These are phyloP conservation scores for Nephotettix cincticeps DNA, from an alignment of 1,140 invertebrate species.

Conservation along the genomic window DNA sequence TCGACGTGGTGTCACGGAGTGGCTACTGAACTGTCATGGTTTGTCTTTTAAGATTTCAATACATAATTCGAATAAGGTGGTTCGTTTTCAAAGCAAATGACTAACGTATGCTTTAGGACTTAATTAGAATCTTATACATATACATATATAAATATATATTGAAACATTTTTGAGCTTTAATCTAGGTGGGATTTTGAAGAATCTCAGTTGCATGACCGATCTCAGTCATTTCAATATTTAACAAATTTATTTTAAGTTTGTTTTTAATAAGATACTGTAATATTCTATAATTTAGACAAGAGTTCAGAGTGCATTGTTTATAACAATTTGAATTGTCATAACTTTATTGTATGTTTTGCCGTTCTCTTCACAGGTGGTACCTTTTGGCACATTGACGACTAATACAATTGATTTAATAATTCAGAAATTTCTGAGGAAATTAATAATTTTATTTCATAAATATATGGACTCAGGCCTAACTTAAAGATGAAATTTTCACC, in stretches of 20 bases:
- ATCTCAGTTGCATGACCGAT: slow-evolving; percentile 10
- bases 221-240: background rate
- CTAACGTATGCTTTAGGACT: slow-evolving; percentile 5
- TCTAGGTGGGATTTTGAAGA: slow-evolving; percentile 6
- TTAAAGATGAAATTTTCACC: too few species aligned
- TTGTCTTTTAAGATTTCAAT: background rate
- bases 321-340: too few species aligned
- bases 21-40: background rate
- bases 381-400: too few species aligned
- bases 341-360: background rate
- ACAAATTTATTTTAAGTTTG: too few species aligned
- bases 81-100: background rate
- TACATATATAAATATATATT: background rate
- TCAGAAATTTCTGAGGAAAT: too few species aligned
- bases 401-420: too few species aligned
- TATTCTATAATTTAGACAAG: too few species aligned
- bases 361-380: background rate
- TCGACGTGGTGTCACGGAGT: slow-evolving; percentile 1
- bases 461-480: too few species aligned
- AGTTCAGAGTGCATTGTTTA: too few species aligned
- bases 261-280: too few species aligned
- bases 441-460: too few species aligned
- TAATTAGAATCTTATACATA: slow-evolving; percentile 6
- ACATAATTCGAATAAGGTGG: background rate
- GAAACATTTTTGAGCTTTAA: slow-evolving; percentile 13